A percentile compares a stretch with the other conserved stretches of the same genome.
Conservation (phyloP, 2,113 vertebrate genomes). For the Taurulus bubalis region DNA sequence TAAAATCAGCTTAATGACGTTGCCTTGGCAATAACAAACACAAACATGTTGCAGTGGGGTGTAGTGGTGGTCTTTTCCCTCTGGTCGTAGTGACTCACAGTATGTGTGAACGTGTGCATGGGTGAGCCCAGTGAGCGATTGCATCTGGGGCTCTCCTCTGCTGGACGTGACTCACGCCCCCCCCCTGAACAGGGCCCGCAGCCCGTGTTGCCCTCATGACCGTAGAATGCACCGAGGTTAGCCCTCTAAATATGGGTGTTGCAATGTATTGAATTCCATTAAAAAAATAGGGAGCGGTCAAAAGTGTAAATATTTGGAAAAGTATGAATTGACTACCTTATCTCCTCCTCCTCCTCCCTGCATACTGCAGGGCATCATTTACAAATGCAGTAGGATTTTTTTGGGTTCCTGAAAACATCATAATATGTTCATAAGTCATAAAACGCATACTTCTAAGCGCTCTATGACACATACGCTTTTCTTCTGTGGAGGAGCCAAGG, state of each 20-base stretch:
- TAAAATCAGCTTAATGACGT: constrained; percentile 28
- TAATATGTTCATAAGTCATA: not conserved
- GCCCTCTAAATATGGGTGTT: constrained; percentile 26
- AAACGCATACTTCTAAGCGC: not conserved
- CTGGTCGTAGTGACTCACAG: constrained; percentile 55
- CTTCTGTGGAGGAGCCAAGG: constrained; percentile 2
- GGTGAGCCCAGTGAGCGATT: constrained; percentile 32
- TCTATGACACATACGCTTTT: not conserved
- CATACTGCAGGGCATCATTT: not conserved
- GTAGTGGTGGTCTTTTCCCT: constrained; percentile 35
- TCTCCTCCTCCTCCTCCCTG: not conserved
- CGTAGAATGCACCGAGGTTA: not conserved
- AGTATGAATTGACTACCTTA: not conserved
- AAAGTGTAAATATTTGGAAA: constrained; percentile 41
- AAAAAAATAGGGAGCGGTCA: constrained; percentile 12
- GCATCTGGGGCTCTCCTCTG: constrained; percentile 64
- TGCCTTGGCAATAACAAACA: constrained; percentile 63
- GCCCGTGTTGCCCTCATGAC: constrained; percentile 25
- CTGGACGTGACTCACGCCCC: constrained; percentile 72
- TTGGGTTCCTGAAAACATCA: not conserved
- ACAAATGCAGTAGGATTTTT: not conserved
- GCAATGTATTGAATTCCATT: constrained; percentile 36
- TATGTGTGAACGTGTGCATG: constrained; percentile 51
- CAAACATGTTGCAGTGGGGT: constrained; percentile 49
- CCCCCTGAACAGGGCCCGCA: constrained; percentile 4